phyloP scores from a whole-genome alignment of 2,888 invertebrate species.

The Drosophila buzzatii region DNA sequence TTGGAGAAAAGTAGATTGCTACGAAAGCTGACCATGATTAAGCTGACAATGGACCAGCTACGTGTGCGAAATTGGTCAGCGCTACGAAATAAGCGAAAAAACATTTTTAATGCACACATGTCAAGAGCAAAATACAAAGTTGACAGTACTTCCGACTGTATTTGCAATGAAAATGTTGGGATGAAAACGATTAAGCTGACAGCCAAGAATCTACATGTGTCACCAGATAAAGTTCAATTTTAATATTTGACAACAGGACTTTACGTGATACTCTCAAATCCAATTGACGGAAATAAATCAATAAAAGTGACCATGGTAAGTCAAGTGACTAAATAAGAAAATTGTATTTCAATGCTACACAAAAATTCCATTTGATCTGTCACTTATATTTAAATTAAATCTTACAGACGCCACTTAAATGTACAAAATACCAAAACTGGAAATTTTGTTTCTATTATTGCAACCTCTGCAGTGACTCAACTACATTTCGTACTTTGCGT shows the following conservation, averaged over 20 bases:
- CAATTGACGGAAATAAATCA: neutral
- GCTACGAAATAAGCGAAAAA: neutral
- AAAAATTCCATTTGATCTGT: neutral
- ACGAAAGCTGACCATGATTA: slow-evolving; percentile 15
- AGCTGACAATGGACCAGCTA: slow-evolving; percentile 23
- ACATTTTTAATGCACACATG: slow-evolving; percentile 22
- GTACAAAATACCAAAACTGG: neutral
- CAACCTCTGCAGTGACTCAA: neutral
- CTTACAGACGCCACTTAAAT: too few relatives aligned
- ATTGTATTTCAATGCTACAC: too few relatives aligned
- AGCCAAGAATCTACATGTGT: slow-evolving; percentile 1
- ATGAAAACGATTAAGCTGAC: slow-evolving; percentile 9
- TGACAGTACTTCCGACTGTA: neutral
- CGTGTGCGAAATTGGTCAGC: slow-evolving; percentile 14
- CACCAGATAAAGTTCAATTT: neutral
- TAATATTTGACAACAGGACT: neutral
- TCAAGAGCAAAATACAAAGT: slow-evolving; percentile 5
- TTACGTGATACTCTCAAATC: neutral
- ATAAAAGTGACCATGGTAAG: neutral
- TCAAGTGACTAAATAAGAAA: too few relatives aligned
- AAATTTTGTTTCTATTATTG: neutral
- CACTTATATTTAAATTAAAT: too few relatives aligned
- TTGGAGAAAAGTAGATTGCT: slow-evolving; percentile 6
- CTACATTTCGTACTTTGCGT: slow-evolving; percentile 4
- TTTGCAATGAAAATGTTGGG: slow-evolving; percentile 1